A percentile compares a stretch with the other conserved stretches of the same genome.
Evolutionary conservation across 2,113 vertebrate species (phyloP).

Genomic region (Ptychochromis oligacanthus): DNA sequence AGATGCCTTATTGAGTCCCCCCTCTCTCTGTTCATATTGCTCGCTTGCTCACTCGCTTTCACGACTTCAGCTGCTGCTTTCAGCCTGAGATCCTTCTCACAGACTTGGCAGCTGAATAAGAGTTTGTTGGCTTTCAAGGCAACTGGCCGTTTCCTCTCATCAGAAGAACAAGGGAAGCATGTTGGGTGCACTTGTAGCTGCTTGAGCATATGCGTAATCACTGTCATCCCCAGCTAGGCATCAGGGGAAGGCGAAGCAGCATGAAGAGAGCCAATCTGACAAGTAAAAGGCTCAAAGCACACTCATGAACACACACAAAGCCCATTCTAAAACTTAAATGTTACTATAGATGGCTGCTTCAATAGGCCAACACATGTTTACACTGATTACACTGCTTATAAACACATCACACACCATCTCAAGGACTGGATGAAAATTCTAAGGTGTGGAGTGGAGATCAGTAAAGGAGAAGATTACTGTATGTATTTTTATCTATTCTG

Average conservation of each 20-base stretch:
- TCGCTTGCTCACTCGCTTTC: conserved; percentile 30
- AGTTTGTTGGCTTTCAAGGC: conserved; percentile 45
- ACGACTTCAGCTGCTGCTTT: conserved; percentile 39
- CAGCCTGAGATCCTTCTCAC: conserved; percentile 48
- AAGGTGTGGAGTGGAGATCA: background rate
- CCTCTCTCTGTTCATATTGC: background rate
- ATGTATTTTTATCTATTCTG: background rate
- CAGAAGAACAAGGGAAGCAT: conserved; percentile 59
- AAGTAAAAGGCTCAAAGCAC: conserved; percentile 40
- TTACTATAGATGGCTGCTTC: background rate
- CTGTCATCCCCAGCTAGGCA: conserved; percentile 46
- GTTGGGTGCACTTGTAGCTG: conserved; percentile 62
- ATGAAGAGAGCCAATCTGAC: conserved; percentile 59
- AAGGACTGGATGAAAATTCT: background rate
- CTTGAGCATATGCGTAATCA: conserved; percentile 52
- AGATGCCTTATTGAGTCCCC: conserved; percentile 37
- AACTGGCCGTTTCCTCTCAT: conserved; percentile 42
- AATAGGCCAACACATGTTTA: background rate
- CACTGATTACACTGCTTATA: background rate
- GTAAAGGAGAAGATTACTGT: background rate
- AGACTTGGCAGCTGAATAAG: conserved; percentile 54
- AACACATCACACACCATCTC: background rate
- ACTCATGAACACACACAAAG: conserved; percentile 10
- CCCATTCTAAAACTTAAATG: background rate
- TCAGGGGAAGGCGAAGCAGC: conserved; percentile 37